A percentile compares a stretch with the other conserved stretches of the same genome.
Evolutionary conservation across 2,113 vertebrate genomes (phyloP).

Genomic region (chimpanzee (Pan troglodytes)): DNA sequence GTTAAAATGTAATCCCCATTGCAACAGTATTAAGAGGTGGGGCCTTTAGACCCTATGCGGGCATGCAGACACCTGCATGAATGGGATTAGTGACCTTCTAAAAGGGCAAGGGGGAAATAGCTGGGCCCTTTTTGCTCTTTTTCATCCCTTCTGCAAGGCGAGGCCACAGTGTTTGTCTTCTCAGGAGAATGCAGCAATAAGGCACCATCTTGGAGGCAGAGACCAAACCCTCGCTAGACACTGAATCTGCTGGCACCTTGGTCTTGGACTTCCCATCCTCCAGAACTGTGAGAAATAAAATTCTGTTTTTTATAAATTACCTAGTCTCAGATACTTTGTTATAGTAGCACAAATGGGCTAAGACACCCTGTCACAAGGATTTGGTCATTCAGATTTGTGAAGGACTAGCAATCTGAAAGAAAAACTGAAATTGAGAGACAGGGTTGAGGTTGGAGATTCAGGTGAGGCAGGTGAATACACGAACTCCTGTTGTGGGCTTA

Average conservation of each 20-base stretch:
- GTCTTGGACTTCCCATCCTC: not conserved
- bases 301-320: not conserved
- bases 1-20: not conserved
- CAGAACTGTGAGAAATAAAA: too few relatives aligned
- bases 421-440: not conserved
- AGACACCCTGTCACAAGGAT: not conserved
- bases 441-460: not conserved
- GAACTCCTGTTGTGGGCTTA: not conserved
- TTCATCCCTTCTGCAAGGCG: too few relatives aligned
- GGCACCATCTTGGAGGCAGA: not conserved
- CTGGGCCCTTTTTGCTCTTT: not conserved
- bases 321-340: not conserved
- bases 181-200: not conserved
- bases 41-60: not conserved
- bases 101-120: not conserved
- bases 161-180: not conserved
- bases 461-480: not conserved
- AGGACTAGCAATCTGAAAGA: not conserved
- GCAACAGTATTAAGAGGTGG: not conserved
- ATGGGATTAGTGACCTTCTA: not conserved
- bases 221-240: not conserved
- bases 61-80: too few relatives aligned
- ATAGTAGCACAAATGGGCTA: too few relatives aligned
- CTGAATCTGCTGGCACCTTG: not conserved
- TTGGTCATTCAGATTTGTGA: not conserved